Base-by-base conservation (phyloP, 1,140 invertebrate genomes). In the Colletes latitarsis region DNA sequence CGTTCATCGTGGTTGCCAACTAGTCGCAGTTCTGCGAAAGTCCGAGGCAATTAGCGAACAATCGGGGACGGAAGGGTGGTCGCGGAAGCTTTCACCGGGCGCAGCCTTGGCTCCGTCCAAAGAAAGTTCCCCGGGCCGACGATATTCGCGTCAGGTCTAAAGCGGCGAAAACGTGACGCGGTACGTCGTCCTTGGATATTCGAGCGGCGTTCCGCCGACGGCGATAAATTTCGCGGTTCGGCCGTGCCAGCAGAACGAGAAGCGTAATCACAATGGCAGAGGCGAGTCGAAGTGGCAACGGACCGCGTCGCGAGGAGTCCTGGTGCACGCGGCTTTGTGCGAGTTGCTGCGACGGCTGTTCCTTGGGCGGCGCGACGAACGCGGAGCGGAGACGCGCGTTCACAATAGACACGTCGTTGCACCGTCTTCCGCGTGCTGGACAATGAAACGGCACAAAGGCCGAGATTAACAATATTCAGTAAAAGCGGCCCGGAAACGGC, bases 401-500 rank as follows among this genome's bases (percentile, higher is more conserved):
- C 69, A 85, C 82, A 85, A 85, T 84, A 58, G 52, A 73, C 64
- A 82, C 73, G 72, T 84, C 80, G 68, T 68, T 76, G 70, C 63
- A 21, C 30, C 46, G 21, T 53, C 82, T 84, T 85, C 68, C 63
- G 46, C 64, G 69, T 81, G 21, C 58, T 6, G 73, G 69, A 85
- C 73, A 85, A 85, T 81, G 72, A 81, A 60, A 81, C 66, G 17
- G 64, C 53, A 84, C 69, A 85, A 84, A 81, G 73, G 46, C 14
- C 39, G 30, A 58, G 78, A 85, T 84, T 84, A 85, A 81, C 82
- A 81, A 84, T 85, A 85, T 85, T 84, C 73, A 30, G 82, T 68
- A 58, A 77, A 85, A 83, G 30, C 68, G 21, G 64, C 6, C 15
- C 43, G 12, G 57, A 64, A 19, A 43, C 4, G 5, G 10, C 53